phyloP scores from a whole-genome alignment of 1,140 invertebrate species.

The Penaeus chinensis region DNA sequence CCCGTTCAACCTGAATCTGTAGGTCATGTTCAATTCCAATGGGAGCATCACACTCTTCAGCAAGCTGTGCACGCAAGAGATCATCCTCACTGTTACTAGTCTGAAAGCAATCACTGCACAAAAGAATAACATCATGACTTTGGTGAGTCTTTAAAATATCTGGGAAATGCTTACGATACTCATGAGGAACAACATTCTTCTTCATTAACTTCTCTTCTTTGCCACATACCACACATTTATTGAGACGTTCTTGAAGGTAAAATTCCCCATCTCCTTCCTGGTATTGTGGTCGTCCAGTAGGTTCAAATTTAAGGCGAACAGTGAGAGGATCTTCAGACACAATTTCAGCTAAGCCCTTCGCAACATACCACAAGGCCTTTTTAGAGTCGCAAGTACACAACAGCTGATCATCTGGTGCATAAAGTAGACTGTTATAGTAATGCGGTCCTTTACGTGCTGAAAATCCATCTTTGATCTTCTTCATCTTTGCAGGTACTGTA shows the following conservation, averaged over 20 bases:
- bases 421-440: conserved; percentile 83
- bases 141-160: conserved; percentile 83
- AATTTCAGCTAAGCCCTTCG: conserved; percentile 76
- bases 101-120: conserved; percentile 81
- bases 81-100: conserved; percentile 78
- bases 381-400: conserved; percentile 83
- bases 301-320: conserved; percentile 83
- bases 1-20: conserved; percentile 65
- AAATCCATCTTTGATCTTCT: background rate
- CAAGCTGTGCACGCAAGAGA: conserved; percentile 74
- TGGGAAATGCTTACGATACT: conserved; percentile 87
- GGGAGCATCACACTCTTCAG: conserved; percentile 76
- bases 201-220: conserved; percentile 76
- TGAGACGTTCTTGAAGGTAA: conserved; percentile 74
- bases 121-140: conserved; percentile 83
- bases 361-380: conserved; percentile 81
- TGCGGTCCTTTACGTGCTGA: conserved; percentile 75
- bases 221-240: conserved; percentile 87
- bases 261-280: conserved; percentile 72
- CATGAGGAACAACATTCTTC: conserved; percentile 85
- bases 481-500: background rate
- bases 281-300: conserved; percentile 78
- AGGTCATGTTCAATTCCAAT: conserved; percentile 68
- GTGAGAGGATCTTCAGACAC: conserved; percentile 78
- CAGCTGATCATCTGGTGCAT: conserved; percentile 82